A percentile compares a stretch with the other conserved stretches of the same genome.
These are phyloP conservation scores for Parotocinclus haroldoi DNA, from an alignment of 2,797 vertebrate species.

Conservation along the genomic window DNA sequence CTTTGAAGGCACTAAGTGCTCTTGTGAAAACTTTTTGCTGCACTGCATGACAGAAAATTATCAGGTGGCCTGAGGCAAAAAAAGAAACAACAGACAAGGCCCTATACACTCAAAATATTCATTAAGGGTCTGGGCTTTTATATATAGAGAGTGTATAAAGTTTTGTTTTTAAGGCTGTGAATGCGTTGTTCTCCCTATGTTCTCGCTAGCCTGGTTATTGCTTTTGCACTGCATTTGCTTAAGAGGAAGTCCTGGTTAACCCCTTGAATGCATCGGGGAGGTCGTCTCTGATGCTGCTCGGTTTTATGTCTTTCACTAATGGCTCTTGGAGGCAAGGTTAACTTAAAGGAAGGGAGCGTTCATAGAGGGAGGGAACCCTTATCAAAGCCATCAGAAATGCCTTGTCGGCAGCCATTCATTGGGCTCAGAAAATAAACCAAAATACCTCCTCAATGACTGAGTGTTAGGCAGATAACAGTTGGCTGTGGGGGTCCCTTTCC, in stretches of 20 bases:
- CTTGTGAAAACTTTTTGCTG: conserved; percentile 27
- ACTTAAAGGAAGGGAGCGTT: conserved; percentile 68
- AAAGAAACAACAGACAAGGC: conserved; percentile 6
- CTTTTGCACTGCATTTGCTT: conserved; percentile 26
- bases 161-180: conserved; percentile 20
- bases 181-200: conserved; percentile 9
- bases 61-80: conserved; percentile 25
- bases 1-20: conserved; percentile 35
- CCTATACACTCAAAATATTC: conserved; percentile 13
- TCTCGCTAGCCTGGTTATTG: conserved; percentile 24
- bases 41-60: conserved; percentile 21
- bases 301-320: conserved; percentile 81
- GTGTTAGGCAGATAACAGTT: conserved; percentile 72
- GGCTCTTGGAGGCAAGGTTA: conserved; percentile 73
- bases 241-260: conserved; percentile 37
- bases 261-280: conserved; percentile 61
- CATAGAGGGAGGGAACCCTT: conserved; percentile 71
- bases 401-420: conserved; percentile 87
- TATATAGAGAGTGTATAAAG: conserved; percentile 7
- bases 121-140: conserved; percentile 10
- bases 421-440: conserved; percentile 73
- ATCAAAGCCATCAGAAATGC: conserved; percentile 83
- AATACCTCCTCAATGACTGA: conserved; percentile 62
- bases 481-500: conserved; percentile 69
- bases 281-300: conserved; percentile 68